phyloP scores from a whole-genome alignment of 2,797 vertebrate species.

The Eulemur albifrons region DNA sequence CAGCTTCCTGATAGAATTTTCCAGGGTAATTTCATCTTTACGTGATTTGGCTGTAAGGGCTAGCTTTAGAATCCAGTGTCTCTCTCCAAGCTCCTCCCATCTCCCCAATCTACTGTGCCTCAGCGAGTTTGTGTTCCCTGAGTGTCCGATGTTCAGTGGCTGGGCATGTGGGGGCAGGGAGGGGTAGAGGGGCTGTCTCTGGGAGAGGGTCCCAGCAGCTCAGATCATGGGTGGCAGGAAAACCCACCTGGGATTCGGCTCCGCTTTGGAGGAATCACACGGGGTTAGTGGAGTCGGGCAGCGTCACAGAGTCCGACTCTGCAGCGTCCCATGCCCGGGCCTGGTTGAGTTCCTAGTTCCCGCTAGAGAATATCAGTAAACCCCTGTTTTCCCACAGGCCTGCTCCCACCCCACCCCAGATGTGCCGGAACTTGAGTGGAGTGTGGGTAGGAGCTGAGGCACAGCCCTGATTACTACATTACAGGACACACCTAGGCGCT shows the following conservation, averaged over 20 bases:
- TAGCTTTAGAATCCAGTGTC: background rate
- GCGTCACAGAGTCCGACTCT: background rate
- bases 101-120: background rate
- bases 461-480: conserved; percentile 61
- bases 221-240: background rate
- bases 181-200: background rate
- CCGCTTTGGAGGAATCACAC: background rate
- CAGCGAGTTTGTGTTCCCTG: background rate
- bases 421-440: conserved; percentile 68
- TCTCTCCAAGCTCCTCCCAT: background rate
- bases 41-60: background rate
- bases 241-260: no score
- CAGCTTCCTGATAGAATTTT: background rate
- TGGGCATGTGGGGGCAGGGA: background rate
- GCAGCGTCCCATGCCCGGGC: background rate
- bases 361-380: background rate
- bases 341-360: background rate
- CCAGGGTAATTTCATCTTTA: background rate
- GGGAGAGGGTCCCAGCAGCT: background rate
- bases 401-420: conserved; percentile 22
- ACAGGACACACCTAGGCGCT: background rate
- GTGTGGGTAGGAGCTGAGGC: conserved; percentile 38
- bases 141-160: background rate
- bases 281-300: background rate
- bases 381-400: conserved; percentile 13